Evolutionary conservation across 1,140 invertebrate species (phyloP), one percentile per base, ranked within the genome.

Genomic region (Trichonephila clavipes): DNA sequence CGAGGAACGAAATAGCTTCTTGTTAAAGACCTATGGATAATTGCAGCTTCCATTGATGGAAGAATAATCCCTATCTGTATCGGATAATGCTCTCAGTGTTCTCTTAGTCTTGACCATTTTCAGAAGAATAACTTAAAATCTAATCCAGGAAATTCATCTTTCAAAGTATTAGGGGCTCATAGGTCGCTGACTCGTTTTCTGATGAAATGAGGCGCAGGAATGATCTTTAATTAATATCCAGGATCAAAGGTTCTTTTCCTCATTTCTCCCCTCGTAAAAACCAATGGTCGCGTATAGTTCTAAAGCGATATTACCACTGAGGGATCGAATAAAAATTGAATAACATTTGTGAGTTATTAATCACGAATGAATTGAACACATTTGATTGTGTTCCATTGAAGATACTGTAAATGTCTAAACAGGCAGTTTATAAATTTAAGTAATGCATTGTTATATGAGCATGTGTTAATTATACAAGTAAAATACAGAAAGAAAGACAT

Each of bases 211-310:
- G 24, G 82, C 44, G 10, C 44, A 83, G 12, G 82, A 83, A 58
- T 83, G 82, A 18, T 12, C 82, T 83, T 83, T 83, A 83, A 83
- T 83, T 83, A 83, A 83, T 83, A 83, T 58, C 82, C 18, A 24
- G 44, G 51, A 51, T 59, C 44, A 83, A 58, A 83, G 82, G 18
- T 18, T 24, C 2, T 58, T 83, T 58, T 58, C 51, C 51, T 58
- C 3, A 40, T 72, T 12, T 18, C 6, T 19, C 66, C 7, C 3
- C 14, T 34, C 72, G 28, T 77, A 77, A 77, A 77, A 28, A 2
- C 72, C 28, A 18, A 77, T 40, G 72, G 72, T 19, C 72, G 24
- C 16, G 18, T 28, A 40, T 34, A 8, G 72, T 34, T 34, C 3
- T 14, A 28, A 18, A 77, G 6, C 51, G 51, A 51, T 51, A 51